A percentile compares a stretch with the other conserved stretches of the same genome.
Conservation (phyloP, 2,113 vertebrate species). For the Malaclemys terrapin region DNA sequence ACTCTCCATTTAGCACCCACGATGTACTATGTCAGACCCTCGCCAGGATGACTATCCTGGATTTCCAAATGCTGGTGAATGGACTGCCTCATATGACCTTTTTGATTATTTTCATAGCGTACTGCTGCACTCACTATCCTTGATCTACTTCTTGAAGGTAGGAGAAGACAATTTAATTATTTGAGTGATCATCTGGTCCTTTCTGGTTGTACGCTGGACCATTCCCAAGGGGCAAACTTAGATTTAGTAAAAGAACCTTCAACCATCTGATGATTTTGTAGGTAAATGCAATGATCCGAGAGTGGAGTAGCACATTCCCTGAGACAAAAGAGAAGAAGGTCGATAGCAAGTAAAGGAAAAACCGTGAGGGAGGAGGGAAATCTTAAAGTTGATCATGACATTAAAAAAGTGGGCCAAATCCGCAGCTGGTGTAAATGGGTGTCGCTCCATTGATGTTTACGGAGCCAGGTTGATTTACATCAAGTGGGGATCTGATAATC, state of each 20-base stretch:
- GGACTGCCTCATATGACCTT: background rate
- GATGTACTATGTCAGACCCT: background rate
- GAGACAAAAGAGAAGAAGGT: slow-evolving; percentile 57
- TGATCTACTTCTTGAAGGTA: background rate
- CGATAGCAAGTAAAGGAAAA: background rate
- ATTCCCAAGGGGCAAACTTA: background rate
- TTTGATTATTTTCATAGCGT: background rate
- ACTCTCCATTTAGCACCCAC: background rate
- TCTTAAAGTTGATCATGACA: background rate
- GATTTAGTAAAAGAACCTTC: background rate
- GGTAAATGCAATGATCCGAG: slow-evolving; percentile 10
- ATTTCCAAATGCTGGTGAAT: background rate
- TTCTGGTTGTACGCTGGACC: background rate
- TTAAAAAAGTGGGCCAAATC: slow-evolving; percentile 6
- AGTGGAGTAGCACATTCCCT: slow-evolving; percentile 19
- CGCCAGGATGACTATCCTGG: accelerated
- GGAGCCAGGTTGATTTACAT: background rate
- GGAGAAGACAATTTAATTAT: background rate
- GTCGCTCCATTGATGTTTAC: background rate
- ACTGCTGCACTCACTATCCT: background rate
- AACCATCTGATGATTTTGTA: slow-evolving; percentile 23
- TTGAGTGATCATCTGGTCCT: background rate
- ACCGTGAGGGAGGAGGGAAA: background rate
- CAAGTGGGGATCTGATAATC: background rate
- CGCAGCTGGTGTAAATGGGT: background rate